Percentiles rank a stretch among this genome's conserved stretches.
Evolutionary conservation across 1,140 invertebrate species (phyloP).

Genomic region (Drosophila carrolli): DNA sequence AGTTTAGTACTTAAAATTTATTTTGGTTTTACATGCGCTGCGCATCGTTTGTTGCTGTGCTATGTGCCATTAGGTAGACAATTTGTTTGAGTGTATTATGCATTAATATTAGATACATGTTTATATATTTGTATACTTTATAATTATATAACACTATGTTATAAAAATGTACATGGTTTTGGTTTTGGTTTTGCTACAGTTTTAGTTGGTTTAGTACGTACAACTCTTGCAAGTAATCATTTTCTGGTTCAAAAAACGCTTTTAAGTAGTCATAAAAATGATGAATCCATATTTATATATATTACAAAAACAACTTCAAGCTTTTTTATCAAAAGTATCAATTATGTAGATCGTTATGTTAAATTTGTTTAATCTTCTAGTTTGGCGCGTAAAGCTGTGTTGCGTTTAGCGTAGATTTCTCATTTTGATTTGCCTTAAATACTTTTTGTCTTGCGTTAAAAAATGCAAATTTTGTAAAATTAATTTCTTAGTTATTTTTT

Average conservation of each 20-base stretch:
- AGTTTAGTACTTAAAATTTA: conserved; percentile 78
- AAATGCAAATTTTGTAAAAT: conserved; percentile 60
- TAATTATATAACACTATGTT: conserved; percentile 71
- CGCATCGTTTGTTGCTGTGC: conserved; percentile 69
- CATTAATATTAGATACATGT: conserved; percentile 69
- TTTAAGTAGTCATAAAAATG: conserved; percentile 54
- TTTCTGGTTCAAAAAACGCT: conserved; percentile 51
- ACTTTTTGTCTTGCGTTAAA: conserved; percentile 74
- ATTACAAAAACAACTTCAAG: conserved; percentile 76
- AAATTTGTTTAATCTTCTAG: conserved; percentile 77
- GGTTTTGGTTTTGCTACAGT: conserved; percentile 74
- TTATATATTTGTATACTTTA: conserved; percentile 58
- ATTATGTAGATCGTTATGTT: conserved; percentile 53
- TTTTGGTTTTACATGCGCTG: conserved; percentile 83
- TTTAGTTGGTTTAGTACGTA: conserved; percentile 71
- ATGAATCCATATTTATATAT: conserved; percentile 60
- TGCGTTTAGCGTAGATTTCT: conserved; percentile 75
- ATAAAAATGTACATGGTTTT: conserved; percentile 78
- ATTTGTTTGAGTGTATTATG: conserved; percentile 80
- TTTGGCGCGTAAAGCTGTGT: conserved; percentile 82
- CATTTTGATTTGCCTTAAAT: conserved; percentile 74
- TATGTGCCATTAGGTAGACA: conserved; percentile 72
- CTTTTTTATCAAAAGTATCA: conserved; percentile 53
- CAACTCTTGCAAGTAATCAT: conserved; percentile 66
- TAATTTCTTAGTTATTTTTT: conserved; percentile 49